Percentiles rank a stretch among this genome's conserved stretches.
These are phyloP conservation scores for Oscheius sp. DNA, from an alignment of 2,888 invertebrate species.

Conservation along the genomic window DNA sequence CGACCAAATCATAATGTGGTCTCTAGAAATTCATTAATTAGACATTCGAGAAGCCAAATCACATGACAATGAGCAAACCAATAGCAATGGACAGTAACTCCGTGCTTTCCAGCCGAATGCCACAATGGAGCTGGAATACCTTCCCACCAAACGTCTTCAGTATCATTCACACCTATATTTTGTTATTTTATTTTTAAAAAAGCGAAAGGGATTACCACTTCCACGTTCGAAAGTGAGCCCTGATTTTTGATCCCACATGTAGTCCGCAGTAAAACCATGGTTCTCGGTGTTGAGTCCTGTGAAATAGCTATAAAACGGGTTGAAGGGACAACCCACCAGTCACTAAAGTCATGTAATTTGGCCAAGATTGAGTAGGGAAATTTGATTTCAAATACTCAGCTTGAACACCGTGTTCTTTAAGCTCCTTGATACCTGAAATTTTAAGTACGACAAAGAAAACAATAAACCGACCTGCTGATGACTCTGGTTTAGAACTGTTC, in stretches of 20 bases:
- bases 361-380: constrained; percentile 68
- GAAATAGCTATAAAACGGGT: neutral
- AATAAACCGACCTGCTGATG: constrained; percentile 38
- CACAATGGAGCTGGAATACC: constrained; percentile 65
- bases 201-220: constrained; percentile 31
- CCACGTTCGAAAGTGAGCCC: constrained; percentile 62
- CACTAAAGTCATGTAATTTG: constrained; percentile 67
- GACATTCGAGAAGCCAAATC: neutral
- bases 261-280: constrained; percentile 69
- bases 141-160: constrained; percentile 65
- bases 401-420: constrained; percentile 57
- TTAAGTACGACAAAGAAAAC: neutral
- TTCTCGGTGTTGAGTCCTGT: constrained; percentile 69
- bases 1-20: constrained; percentile 64
- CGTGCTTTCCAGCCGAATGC: constrained; percentile 68
- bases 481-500: constrained; percentile 61
- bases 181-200: neutral
- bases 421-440: constrained; percentile 40
- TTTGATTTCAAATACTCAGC: constrained; percentile 64
- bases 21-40: constrained; percentile 42
- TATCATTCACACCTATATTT: constrained; percentile 47
- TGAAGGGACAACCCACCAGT: constrained; percentile 57
- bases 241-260: constrained; percentile 66
- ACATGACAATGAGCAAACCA: constrained; percentile 69
- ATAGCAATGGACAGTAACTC: constrained; percentile 67